Evolutionary conservation across 1,140 invertebrate species (phyloP).

Genomic region (Eubasilissa regina): DNA sequence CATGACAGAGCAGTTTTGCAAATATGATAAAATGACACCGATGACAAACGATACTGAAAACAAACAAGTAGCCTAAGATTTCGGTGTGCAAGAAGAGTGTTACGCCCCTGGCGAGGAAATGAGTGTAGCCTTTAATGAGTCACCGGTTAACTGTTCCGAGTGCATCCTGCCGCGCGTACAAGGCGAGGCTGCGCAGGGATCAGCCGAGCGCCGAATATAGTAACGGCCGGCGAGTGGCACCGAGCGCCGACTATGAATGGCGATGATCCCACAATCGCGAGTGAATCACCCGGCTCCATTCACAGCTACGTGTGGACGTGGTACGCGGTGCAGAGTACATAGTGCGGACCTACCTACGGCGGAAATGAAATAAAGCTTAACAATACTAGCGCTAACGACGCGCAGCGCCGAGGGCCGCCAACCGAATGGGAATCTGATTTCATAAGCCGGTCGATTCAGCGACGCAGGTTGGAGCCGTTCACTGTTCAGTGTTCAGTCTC

Average conservation of each 20-base stretch:
- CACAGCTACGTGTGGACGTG: constrained; percentile 31
- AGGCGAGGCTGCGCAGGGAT: background rate
- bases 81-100: no score
- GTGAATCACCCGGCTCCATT: constrained; percentile 43
- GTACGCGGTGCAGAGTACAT: no score
- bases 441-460: constrained; percentile 14
- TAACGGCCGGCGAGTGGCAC: constrained; percentile 17
- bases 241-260: constrained; percentile 37
- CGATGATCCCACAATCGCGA: constrained; percentile 39
- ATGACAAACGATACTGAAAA: no score
- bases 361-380: constrained; percentile 45
- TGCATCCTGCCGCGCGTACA: constrained; percentile 33
- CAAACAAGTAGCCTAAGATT: no score
- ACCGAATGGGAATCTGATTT: constrained; percentile 19
- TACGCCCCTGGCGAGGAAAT: background rate
- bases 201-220: constrained; percentile 26
- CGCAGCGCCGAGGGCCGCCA: constrained; percentile 14
- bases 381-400: constrained; percentile 26
- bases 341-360: constrained; percentile 16
- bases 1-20: no score
- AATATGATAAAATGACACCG: no score
- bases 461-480: background rate
- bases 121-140: constrained; percentile 1
- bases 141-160: constrained; percentile 13
- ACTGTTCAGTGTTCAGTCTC: background rate